Evolutionary conservation across 2,113 vertebrate genomes (phyloP).

Genomic region (Corapipo altera): DNA sequence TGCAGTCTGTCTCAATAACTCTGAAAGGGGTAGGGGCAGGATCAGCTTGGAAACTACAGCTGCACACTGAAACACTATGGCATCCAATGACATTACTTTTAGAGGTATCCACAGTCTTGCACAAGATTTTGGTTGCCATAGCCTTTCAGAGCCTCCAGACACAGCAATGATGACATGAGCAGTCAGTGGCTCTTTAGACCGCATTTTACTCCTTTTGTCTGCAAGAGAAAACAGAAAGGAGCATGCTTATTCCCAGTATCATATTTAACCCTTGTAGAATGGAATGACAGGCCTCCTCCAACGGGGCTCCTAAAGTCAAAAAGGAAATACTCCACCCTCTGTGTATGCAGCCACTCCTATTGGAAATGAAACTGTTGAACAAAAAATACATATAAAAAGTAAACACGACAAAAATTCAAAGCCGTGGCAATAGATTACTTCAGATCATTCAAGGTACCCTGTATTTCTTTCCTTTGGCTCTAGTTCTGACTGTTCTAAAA

Average conservation of each 20-base stretch:
- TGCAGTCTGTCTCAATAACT: neutral
- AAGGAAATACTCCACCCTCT: neutral
- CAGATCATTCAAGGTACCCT: neutral
- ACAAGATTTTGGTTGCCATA: neutral
- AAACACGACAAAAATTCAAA: neutral
- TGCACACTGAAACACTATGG: neutral
- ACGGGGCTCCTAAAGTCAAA: neutral
- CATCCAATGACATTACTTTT: neutral
- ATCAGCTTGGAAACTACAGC: neutral
- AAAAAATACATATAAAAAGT: neutral
- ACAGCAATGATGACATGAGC: neutral
- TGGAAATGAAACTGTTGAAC: neutral
- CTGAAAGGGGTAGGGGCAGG: neutral
- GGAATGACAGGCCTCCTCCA: neutral
- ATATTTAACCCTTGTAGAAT: accelerated
- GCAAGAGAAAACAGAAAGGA: neutral
- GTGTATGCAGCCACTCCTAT: neutral
- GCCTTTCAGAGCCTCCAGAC: neutral
- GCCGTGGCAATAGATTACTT: neutral
- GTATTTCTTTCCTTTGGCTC: neutral
- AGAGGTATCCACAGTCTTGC: neutral
- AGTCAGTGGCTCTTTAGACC: neutral
- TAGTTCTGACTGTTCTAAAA: neutral
- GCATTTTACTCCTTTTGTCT: neutral
- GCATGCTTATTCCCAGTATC: neutral